Base-by-base conservation (phyloP, 2,888 invertebrate species). In the Eristalis pertinax region DNA sequence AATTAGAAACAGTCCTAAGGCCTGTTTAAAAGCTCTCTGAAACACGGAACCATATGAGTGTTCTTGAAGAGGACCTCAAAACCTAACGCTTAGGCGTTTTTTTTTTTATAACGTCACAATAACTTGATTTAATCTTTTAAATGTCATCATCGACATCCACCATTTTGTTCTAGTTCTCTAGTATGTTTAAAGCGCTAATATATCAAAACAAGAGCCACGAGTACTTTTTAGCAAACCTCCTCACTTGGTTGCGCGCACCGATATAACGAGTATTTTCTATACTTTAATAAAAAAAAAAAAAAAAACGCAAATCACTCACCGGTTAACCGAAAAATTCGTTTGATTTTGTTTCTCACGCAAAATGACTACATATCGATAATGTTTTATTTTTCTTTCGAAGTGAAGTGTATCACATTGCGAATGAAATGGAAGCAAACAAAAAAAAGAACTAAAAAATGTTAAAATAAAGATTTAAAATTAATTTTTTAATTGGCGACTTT, bases 1-100 rank as follows among this genome's bases (percentile, higher is more conserved):
- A 64, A 19, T 56, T 84, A 75, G 56, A 77, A 88, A 89, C 90
- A 88, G 89, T 69, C 64, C 89, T 81, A 90, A 87, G 85, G 88
- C 38, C 79, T 50, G 5, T 5, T 60, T 75, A 38, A 60, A 70
- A 69, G 64, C 58, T 19, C 43, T 32, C 58, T 38, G 35, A 29
- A 35, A 15, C 68, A 72, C 63, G 63, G 0, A 68, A 76, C 43
- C 38, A 60, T 22, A 13, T 29, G 56, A 35, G 7, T 43, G 67
- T 56, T 58, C 64, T 65, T 84, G 58, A 76, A 50, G 15, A 50
- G 74, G 35, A 19, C 64, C 50, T 56, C 50, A 50, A 50, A 50
- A 19, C 50, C n/a, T 32, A 65, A 70, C 32, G 68, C 32, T 11
- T 50, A 38, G 62, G 26, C 50, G 43, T n/a, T n/a, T n/a, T n/a